Base-by-base conservation (phyloP, 2,888 invertebrate genomes). In the Heliconius sara region DNA sequence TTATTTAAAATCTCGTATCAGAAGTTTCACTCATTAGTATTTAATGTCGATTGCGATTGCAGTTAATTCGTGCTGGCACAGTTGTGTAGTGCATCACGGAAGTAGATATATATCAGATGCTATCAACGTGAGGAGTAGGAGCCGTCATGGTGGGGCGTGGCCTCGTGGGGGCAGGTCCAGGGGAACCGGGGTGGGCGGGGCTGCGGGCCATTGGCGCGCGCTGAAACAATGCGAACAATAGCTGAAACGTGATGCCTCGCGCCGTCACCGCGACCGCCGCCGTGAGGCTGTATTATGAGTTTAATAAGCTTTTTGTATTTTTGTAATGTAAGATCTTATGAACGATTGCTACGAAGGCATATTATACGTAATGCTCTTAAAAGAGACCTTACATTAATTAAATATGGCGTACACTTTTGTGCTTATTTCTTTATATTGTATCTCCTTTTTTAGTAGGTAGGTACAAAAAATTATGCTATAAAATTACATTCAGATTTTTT, bases 221-320 rank as follows among this genome's bases (percentile, higher is more conserved):
- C 75, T 77, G 76, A 78, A 81, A 81, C 80, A 78, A 80, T 80
- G 85, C 85, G 86, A 89, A 91, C 90, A 90, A 91, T 89, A 85
- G 86, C 79, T 87, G 90, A 86, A 90, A 90, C 89, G 88, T 89
- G 90, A 90, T 87, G 90, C 86, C 72, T 65, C 66, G 77, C 65
- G 72, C 22, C 77, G 68, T 10, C 77, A 34, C 68, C 70, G 57
- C 66, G 65, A 65, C 65, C 77, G 57, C 68, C 16, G 57, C 68
- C 71, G 73, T 30, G 71, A 75, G 65, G 43, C 65, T 75, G 43
- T 22, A 19, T 52, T 52, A 52, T 52, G 52, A 22, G 52, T 52
- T 52, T 19, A 52, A 39, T 75, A 65, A 65, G 25, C 63, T 63
- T 60, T 39, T 34, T 43, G 63, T 30, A 22, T 30, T 39, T 57